Percentiles rank a stretch among this genome's conserved stretches.
These are phyloP conservation scores for Pelobates cultripes DNA, from an alignment of 2,797 vertebrate species.

Conservation along the genomic window DNA sequence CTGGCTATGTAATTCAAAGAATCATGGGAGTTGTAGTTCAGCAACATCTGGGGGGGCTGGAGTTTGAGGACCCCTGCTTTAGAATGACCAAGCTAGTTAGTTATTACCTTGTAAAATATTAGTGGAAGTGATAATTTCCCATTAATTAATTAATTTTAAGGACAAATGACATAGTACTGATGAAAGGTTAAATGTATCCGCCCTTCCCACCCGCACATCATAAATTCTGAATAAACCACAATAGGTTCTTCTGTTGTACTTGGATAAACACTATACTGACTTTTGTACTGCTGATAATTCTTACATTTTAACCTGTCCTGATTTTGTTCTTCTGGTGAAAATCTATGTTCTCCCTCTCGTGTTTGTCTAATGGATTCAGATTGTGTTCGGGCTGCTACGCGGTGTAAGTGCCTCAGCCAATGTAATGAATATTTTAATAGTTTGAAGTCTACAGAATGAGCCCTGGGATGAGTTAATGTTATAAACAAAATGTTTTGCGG, in stretches of 20 bases:
- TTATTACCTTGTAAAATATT: no score
- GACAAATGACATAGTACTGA: no score
- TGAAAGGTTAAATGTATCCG: no score
- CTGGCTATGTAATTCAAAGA: no score
- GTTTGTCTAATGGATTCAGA: slow-evolving; percentile 57
- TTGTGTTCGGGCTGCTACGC: slow-evolving; percentile 54
- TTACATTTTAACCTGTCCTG: slow-evolving; percentile 15
- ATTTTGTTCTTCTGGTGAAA: slow-evolving; percentile 29
- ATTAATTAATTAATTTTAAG: no score
- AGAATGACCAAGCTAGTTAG: no score
- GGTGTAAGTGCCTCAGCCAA: slow-evolving; percentile 70
- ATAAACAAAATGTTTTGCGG: slow-evolving; percentile 78
- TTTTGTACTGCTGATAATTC: not conserved
- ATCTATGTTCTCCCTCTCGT: slow-evolving; percentile 52
- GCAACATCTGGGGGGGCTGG: no score
- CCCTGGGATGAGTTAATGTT: slow-evolving; percentile 73
- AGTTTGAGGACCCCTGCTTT: no score
- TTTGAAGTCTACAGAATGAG: slow-evolving; percentile 73
- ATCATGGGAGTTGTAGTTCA: no score
- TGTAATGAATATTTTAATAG: slow-evolving; percentile 87
- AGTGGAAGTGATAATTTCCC: no score
- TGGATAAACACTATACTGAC: not conserved
- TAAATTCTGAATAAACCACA: not conserved
- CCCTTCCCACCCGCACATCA: not conserved
- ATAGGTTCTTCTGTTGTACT: not conserved